Evolutionary conservation across 1,140 invertebrate species (phyloP).

Genomic region (Tetragonula clypearis): DNA sequence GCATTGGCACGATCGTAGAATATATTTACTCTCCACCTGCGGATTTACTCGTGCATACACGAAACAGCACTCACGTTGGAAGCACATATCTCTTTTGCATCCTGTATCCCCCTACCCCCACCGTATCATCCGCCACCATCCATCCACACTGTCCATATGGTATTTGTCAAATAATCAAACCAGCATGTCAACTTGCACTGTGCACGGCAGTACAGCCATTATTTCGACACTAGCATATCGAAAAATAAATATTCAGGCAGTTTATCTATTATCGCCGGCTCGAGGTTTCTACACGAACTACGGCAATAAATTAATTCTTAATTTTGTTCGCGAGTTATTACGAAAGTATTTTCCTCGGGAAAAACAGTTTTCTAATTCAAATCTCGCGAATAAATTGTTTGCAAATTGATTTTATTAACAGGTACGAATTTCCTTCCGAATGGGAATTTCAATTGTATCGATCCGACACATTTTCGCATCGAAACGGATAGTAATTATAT

Average conservation of each 20-base stretch:
- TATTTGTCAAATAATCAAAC: conserved; percentile 54
- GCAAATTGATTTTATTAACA: no score
- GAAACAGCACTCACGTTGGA: conserved; percentile 71
- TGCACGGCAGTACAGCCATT: neutral
- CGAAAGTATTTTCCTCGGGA: no score
- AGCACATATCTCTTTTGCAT: conserved; percentile 62
- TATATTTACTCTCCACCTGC: conserved; percentile 69
- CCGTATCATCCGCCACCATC: conserved; percentile 26
- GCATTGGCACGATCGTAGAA: conserved; percentile 48
- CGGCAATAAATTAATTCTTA: no score
- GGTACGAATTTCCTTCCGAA: no score
- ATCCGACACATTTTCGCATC: no score
- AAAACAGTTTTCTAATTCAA: no score
- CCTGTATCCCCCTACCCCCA: conserved; percentile 1
- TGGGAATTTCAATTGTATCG: no score
- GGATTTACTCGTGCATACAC: conserved; percentile 75
- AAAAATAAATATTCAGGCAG: neutral
- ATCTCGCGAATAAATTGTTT: no score
- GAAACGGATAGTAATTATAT: no score
- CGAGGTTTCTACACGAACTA: no score
- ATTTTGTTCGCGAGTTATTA: no score
- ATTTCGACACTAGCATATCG: no score
- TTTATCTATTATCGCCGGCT: neutral
- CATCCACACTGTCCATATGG: conserved; percentile 6
- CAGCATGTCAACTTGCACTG: neutral